Evolutionary conservation across 2,113 vertebrate species (phyloP), one percentile per base, ranked within the genome.

Genomic region (Serilophus lunatus): DNA sequence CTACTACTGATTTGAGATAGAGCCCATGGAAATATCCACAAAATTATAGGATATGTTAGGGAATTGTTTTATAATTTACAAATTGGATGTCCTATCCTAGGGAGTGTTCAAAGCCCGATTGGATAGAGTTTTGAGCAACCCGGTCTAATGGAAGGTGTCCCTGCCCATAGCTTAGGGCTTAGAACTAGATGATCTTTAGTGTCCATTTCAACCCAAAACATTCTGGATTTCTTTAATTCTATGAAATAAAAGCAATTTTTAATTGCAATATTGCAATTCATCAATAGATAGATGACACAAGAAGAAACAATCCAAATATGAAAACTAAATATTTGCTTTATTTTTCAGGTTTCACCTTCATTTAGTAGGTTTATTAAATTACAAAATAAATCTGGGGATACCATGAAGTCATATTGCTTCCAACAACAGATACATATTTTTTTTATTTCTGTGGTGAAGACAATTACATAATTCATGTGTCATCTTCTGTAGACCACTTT

Each of bases 381-480:
- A 35, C 7, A 42, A 9, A 47, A 31, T n/a, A 54, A 63, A 59
- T 63, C 29, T 61, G 72, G 9, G 13, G 35, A 29, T 45, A 60
- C 7, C 5, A 3, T 14, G 15, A n/a, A 9, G 14, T 68, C 29
- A 25, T 42, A 61, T 16, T 70, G 4, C 2, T 86, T 93, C 33
- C 35, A 71, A 51, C 0, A 77, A 15, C 4, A 70, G 14, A 36
- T 3, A 16, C 0, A 8, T 12, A 1, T 11, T 36, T 35, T 60
- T 49, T 90, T 59, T 38, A 4, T 2, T 63, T 66, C 26, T 60
- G 20, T 61, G 13, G 14, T 44, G 33, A 86, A 61, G 24, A 3
- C 22, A 82, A 7, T 25, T 42, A 25, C 16, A 9, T 13, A 28
- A 69, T 18, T n/a, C 24, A 12, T 10, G 8, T 53, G 10, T 26